Evolutionary conservation across 2,888 invertebrate species (phyloP).

Genomic region (Drosophila meridionalis): DNA sequence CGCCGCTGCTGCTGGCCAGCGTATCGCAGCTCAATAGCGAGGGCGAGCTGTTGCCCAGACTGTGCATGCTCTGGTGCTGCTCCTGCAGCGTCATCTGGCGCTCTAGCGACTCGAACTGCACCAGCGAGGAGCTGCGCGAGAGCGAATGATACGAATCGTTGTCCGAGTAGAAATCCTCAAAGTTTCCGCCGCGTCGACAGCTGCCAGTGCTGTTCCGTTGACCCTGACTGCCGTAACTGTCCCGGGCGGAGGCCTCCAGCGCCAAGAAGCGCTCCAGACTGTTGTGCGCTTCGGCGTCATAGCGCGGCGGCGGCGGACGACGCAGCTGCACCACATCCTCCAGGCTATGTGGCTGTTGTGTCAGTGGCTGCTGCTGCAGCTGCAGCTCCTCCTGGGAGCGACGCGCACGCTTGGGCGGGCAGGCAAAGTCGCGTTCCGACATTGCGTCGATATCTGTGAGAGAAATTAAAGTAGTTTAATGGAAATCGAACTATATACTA

Average conservation of each 20-base stretch:
- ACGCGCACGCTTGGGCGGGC: slow-evolving; percentile 90
- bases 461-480: neutral
- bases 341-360: slow-evolving; percentile 48
- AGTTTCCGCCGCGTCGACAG: slow-evolving; percentile 71
- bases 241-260: slow-evolving; percentile 71
- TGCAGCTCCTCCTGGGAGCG: slow-evolving; percentile 86
- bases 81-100: slow-evolving; percentile 87
- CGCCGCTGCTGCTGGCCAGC: slow-evolving; percentile 27
- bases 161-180: slow-evolving; percentile 85
- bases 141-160: slow-evolving; percentile 87
- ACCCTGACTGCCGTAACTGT: slow-evolving; percentile 70
- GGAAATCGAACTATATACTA: neutral
- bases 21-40: slow-evolving; percentile 82
- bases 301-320: slow-evolving; percentile 54
- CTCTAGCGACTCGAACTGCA: slow-evolving; percentile 94
- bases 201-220: slow-evolving; percentile 78
- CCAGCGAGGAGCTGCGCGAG: slow-evolving; percentile 92
- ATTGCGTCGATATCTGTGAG: slow-evolving; percentile 84
- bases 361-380: slow-evolving; percentile 39
- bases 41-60: slow-evolving; percentile 84
- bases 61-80: slow-evolving; percentile 84
- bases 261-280: slow-evolving; percentile 79
- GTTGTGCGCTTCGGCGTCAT: slow-evolving; percentile 66
- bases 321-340: slow-evolving; percentile 76
- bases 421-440: slow-evolving; percentile 91